Evolutionary conservation across 2,888 invertebrate species (phyloP).

Genomic region (Drosophila neonasuta): DNA sequence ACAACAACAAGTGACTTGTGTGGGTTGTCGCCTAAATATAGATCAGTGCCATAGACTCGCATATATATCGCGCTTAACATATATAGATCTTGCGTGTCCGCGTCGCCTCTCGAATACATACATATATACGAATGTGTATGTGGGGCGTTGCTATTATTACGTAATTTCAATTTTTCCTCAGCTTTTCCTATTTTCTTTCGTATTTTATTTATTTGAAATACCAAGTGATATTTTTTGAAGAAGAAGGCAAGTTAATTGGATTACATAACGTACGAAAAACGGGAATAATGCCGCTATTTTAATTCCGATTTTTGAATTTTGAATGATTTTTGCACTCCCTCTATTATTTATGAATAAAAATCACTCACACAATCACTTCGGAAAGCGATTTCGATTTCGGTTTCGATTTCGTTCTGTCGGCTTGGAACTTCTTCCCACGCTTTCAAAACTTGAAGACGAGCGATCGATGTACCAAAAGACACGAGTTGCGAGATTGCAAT

Average conservation of each 20-base stretch:
- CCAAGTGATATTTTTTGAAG: constrained; percentile 15
- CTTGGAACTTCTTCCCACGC: constrained; percentile 38
- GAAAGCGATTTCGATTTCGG: constrained; percentile 15
- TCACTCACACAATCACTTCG: constrained; percentile 15
- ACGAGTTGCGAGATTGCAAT: constrained; percentile 82
- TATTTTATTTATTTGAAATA: constrained; percentile 16
- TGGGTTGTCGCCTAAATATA: constrained; percentile 76
- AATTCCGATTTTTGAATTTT: neutral
- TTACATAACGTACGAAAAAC: constrained; percentile 32
- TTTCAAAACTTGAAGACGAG: constrained; percentile 34
- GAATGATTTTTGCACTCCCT: neutral
- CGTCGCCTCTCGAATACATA: constrained; percentile 20
- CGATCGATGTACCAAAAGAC: constrained; percentile 71
- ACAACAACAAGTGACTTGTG: constrained; percentile 72
- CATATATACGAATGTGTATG: constrained; percentile 38
- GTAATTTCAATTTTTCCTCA: constrained; percentile 58
- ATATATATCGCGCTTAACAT: constrained; percentile 28
- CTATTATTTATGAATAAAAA: constrained; percentile 2
- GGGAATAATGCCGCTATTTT: constrained; percentile 4
- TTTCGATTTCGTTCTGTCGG: constrained; percentile 14
- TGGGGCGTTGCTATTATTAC: constrained; percentile 75
- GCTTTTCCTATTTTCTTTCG: constrained; percentile 14
- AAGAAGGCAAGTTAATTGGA: constrained; percentile 16
- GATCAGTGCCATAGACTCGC: constrained; percentile 64
- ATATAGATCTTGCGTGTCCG: constrained; percentile 53